These are phyloP conservation scores for Drosophila asahinai DNA, from an alignment of 1,140 invertebrate species.

Conservation along the genomic window DNA sequence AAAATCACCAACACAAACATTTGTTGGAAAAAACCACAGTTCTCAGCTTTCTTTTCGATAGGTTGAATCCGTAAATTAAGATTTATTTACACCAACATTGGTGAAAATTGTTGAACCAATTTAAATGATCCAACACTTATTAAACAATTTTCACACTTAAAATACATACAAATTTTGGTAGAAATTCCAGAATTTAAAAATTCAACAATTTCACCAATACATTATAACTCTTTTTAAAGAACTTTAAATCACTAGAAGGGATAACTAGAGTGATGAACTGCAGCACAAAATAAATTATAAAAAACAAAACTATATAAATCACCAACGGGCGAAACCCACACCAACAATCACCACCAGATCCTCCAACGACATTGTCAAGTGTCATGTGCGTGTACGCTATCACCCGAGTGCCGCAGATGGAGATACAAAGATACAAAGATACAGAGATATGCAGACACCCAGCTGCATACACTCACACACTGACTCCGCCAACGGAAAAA, in stretches of 20 bases:
- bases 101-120: background rate
- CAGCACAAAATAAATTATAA: background rate
- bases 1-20: background rate
- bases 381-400: conserved; percentile 69
- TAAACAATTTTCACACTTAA: background rate
- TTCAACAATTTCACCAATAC: background rate
- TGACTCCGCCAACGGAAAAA: conserved; percentile 19
- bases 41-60: too few relatives aligned
- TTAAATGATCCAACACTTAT: background rate
- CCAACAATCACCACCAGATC: conserved; percentile 9
- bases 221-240: too few relatives aligned
- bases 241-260: background rate
- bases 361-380: conserved; percentile 63
- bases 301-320: background rate
- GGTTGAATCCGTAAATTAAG: too few relatives aligned
- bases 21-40: background rate
- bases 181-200: background rate
- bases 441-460: conserved; percentile 36
- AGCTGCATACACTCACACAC: conserved; percentile 28
- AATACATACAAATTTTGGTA: background rate
- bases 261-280: background rate
- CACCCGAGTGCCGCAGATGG: conserved; percentile 56
- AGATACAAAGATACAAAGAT: conserved; percentile 43
- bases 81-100: background rate
- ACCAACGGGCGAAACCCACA: conserved; percentile 10